These are phyloP conservation scores for Drosophila pachea DNA, from an alignment of 1,140 invertebrate genomes.

Conservation along the genomic window DNA sequence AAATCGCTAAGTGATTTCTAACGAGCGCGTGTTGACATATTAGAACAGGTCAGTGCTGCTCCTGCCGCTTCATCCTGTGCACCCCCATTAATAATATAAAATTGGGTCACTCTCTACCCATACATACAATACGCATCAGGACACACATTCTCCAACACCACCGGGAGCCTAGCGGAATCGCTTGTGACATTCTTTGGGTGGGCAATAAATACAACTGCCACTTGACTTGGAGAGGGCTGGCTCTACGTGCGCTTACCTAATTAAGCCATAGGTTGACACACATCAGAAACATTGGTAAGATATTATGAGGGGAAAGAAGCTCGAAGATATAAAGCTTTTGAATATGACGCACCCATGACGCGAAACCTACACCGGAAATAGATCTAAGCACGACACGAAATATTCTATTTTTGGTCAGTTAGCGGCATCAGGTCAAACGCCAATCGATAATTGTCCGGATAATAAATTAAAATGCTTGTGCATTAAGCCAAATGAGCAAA, in stretches of 20 bases:
- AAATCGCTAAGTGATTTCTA: slow-evolving; percentile 39
- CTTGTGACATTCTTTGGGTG: slow-evolving; percentile 26
- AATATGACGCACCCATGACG: slow-evolving; percentile 25
- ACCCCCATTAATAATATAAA: slow-evolving; percentile 3
- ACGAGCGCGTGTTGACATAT: slow-evolving; percentile 33
- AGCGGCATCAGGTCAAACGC: slow-evolving; percentile 22
- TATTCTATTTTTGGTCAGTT: slow-evolving; percentile 54
- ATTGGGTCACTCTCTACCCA: slow-evolving; percentile 33
- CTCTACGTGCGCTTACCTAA: slow-evolving; percentile 58
- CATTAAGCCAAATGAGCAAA: slow-evolving; percentile 64
- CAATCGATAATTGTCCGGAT: slow-evolving; percentile 58
- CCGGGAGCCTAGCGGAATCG: slow-evolving; percentile 1
- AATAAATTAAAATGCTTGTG: slow-evolving; percentile 56
- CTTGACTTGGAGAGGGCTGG: slow-evolving; percentile 39
- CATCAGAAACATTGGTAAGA: slow-evolving; percentile 12
- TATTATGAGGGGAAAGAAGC: slow-evolving; percentile 2
- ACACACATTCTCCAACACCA: background rate
- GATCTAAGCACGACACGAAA: slow-evolving; percentile 26
- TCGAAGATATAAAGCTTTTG: slow-evolving; percentile 11
- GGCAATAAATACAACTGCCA: slow-evolving; percentile 42
- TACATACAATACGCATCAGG: slow-evolving; percentile 8
- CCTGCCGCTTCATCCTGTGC: slow-evolving; percentile 31
- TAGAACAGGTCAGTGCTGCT: slow-evolving; percentile 62
- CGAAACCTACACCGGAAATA: slow-evolving; percentile 51
- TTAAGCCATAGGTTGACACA: slow-evolving; percentile 52